Base-by-base conservation (phyloP, 2,113 vertebrate genomes). In the Coturnix japonica region DNA sequence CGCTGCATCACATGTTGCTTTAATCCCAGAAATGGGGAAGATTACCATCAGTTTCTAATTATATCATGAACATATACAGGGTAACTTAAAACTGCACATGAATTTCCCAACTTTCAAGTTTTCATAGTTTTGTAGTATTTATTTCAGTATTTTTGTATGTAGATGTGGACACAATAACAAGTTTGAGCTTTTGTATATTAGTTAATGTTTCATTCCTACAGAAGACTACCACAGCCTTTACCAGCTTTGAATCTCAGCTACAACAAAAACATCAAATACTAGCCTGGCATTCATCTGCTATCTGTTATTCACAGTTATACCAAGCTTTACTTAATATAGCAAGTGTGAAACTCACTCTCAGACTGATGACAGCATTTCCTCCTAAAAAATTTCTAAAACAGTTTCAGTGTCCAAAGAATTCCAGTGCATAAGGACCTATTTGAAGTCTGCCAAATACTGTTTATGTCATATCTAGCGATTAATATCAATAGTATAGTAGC, bases 201-300 rank as follows among this genome's bases (percentile, higher is more conserved):
- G 51, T 64, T 77, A 41, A 63, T 43, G 22, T 10, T 96, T 61
- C 26, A 44, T 54, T 81, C 66, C 47, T 43, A 70, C 69, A 67
- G 77, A 53, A 74, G 39, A 85, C 84, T 37, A 89, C 74, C 20
- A 84, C 53, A 85, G 56, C 43, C 75, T 67, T 71, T 31, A 83
- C 70, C 14, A 6, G 26, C 64, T 97, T 92, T 94, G 91, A 91
- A 91, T 91, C 31, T 89, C 63, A 85, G 81, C 85, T 95, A 17
- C 85, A 89, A 49, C 2, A 1, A n/a, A 95, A 61, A 93, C 84
- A 72, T 30, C 75, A 49, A 93, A 90, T 59, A 66, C 73, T 92
- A 88, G 44, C 92, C 75, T 94, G 80, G 56, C 80, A 71, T 75
- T 66, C 37, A 95, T 91, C 65, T 70, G 57, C 74, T 83, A 57